A percentile compares a stretch with the other conserved stretches of the same genome.
These are phyloP conservation scores for Percopsis transmontana DNA, from an alignment of 2,113 vertebrate genomes.

Conservation along the genomic window DNA sequence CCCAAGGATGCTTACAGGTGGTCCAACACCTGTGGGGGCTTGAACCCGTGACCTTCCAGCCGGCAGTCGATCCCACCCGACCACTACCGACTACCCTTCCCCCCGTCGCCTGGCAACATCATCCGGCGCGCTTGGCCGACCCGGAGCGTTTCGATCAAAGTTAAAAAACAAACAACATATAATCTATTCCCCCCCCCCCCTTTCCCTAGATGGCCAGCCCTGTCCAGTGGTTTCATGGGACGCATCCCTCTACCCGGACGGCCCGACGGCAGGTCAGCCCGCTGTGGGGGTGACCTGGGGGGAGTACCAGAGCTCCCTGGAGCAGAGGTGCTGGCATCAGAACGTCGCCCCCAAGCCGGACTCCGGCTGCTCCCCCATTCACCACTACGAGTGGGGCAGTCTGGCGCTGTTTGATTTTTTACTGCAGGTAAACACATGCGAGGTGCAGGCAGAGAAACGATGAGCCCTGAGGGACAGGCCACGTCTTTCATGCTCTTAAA, in stretches of 20 bases:
- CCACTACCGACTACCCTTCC: no score
- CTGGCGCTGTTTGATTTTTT: conserved; percentile 95
- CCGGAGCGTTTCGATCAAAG: no score
- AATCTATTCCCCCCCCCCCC: neutral
- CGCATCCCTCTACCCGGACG: conserved; percentile 78
- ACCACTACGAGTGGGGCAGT: conserved; percentile 94
- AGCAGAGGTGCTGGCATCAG: conserved; percentile 88
- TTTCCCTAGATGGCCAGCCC: conserved; percentile 78
- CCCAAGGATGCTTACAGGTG: no score
- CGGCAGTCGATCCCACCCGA: no score
- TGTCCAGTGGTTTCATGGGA: conserved; percentile 89
- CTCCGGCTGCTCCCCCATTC: conserved; percentile 84
- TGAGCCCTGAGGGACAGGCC: no score
- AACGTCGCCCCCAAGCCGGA: conserved; percentile 83
- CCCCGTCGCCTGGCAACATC: no score
- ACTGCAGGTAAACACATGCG: conserved; percentile 90
- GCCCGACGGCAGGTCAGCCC: conserved; percentile 73
- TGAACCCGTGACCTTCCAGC: no score
- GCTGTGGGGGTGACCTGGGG: conserved; percentile 86
- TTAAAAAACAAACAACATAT: neutral
- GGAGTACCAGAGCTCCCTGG: conserved; percentile 84
- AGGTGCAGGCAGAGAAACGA: no score
- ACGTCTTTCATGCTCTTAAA: no score
- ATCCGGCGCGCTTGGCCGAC: no score
- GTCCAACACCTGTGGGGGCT: no score